Percentiles rank a stretch among this genome's conserved stretches.
Conservation (phyloP, 2,888 invertebrate species). For the Dorcus parallelipipedus region DNA sequence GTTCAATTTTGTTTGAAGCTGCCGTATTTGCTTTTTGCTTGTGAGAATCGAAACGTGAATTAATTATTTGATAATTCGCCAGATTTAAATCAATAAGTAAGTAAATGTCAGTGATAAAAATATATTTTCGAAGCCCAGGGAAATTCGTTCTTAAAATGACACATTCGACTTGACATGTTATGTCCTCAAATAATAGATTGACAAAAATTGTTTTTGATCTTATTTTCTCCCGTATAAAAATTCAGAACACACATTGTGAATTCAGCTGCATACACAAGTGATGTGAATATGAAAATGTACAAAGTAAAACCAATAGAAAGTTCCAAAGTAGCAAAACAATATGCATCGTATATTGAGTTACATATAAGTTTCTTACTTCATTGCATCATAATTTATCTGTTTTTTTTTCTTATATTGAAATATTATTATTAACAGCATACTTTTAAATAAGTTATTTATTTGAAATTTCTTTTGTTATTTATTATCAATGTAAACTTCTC, state of each 20-base stretch:
- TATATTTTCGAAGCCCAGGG: too few relatives aligned
- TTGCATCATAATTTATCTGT: too few relatives aligned
- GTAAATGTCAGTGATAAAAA: too few relatives aligned
- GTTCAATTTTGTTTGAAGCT: not conserved
- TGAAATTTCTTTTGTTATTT: too few relatives aligned
- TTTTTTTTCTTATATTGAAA: too few relatives aligned
- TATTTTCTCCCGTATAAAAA: conserved; percentile 38
- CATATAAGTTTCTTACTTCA: too few relatives aligned
- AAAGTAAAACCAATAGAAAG: not conserved
- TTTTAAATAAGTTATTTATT: too few relatives aligned
- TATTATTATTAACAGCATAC: too few relatives aligned
- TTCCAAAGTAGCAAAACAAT: too few relatives aligned
- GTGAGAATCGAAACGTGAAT: conserved; percentile 2
- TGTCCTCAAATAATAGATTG: conserved; percentile 33
- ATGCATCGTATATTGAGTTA: too few relatives aligned
- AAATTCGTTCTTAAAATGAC: too few relatives aligned
- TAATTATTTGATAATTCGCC: conserved; percentile 23
- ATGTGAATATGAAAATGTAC: conserved; percentile 13
- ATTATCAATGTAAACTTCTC: too few relatives aligned
- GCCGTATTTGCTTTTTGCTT: not conserved
- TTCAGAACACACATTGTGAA: conserved; percentile 38
- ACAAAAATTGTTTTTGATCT: conserved; percentile 42
- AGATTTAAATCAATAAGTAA: not conserved
- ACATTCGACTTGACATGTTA: conserved; percentile 14
- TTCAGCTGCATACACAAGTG: conserved; percentile 31